Evolutionary conservation across 1,140 invertebrate species (phyloP).

Genomic region (Pogonognathellus flavescens): DNA sequence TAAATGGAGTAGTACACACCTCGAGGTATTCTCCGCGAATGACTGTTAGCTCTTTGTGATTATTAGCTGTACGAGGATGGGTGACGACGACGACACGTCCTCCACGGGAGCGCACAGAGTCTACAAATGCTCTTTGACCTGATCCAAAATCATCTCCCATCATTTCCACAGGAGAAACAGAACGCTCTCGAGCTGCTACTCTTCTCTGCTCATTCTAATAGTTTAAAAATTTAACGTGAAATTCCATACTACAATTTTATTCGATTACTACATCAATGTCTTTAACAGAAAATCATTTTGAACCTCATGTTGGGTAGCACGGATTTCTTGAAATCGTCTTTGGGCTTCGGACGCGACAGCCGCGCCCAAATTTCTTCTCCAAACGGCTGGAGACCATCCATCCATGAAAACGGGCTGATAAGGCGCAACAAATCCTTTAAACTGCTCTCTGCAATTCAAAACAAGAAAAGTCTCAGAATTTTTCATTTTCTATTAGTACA

Average conservation of each 20-base stretch:
- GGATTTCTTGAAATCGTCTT: conserved; percentile 70
- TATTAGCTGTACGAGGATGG: conserved; percentile 96
- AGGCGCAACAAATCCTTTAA: conserved; percentile 85
- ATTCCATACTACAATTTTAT: no score
- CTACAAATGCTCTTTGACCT: conserved; percentile 76
- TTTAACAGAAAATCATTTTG: neutral
- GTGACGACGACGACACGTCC: conserved; percentile 92
- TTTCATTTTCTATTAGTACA: no score
- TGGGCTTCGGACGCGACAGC: conserved; percentile 70
- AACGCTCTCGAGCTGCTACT: conserved; percentile 67
- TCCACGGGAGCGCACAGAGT: conserved; percentile 80
- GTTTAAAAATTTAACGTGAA: conserved; percentile 37
- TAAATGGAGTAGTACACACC: conserved; percentile 72
- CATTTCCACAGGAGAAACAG: conserved; percentile 66
- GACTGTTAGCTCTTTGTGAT: conserved; percentile 97
- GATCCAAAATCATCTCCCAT: conserved; percentile 71
- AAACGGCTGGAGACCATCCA: conserved; percentile 78
- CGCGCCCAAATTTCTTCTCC: conserved; percentile 62
- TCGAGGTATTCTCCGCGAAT: conserved; percentile 95
- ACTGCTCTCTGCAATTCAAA: conserved; percentile 80
- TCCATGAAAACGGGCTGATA: conserved; percentile 96
- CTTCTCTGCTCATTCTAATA: conserved; percentile 72
- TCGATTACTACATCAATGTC: no score
- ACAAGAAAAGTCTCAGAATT: neutral
- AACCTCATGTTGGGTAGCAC: conserved; percentile 68